phyloP scores from a whole-genome alignment of 2,113 vertebrate species.

The Vanacampus margaritifer region DNA sequence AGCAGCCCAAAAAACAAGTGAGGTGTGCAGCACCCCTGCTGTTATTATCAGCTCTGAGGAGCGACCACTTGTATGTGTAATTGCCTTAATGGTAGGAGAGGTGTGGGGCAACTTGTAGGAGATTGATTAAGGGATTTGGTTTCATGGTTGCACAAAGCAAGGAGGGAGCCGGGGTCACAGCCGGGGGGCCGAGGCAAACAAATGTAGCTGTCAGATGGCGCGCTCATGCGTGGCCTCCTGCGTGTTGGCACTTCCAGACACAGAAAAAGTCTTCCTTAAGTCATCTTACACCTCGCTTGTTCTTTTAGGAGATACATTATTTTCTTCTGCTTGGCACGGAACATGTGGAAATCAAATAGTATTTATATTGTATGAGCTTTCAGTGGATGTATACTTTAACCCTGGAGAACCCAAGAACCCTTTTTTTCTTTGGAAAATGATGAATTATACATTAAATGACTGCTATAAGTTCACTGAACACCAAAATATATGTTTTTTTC shows the following conservation, averaged over 20 bases:
- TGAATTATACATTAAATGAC: too few species aligned
- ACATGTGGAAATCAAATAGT: background rate
- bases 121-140: slow-evolving; percentile 73
- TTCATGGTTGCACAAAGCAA: slow-evolving; percentile 65
- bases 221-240: slow-evolving; percentile 22
- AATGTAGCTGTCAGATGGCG: slow-evolving; percentile 54
- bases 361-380: background rate
- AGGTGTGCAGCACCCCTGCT: slow-evolving; percentile 10
- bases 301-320: slow-evolving; percentile 7
- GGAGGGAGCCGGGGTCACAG: slow-evolving; percentile 54
- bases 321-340: slow-evolving; percentile 3
- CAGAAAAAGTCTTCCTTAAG: slow-evolving; percentile 18
- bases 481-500: too few species aligned
- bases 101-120: slow-evolving; percentile 50
- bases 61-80: background rate
- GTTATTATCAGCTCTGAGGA: slow-evolving; percentile 39
- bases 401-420: too few species aligned
- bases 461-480: too few species aligned
- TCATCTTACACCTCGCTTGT: slow-evolving; percentile 16
- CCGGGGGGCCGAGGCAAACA: slow-evolving; percentile 63
- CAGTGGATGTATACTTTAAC: background rate
- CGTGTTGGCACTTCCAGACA: slow-evolving; percentile 32
- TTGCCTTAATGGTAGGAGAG: slow-evolving; percentile 31
- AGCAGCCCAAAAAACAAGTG: slow-evolving; percentile 21
- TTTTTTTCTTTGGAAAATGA: too few species aligned